Conservation (phyloP, 2,888 invertebrate species). For the Chydorus sphaericus region DNA sequence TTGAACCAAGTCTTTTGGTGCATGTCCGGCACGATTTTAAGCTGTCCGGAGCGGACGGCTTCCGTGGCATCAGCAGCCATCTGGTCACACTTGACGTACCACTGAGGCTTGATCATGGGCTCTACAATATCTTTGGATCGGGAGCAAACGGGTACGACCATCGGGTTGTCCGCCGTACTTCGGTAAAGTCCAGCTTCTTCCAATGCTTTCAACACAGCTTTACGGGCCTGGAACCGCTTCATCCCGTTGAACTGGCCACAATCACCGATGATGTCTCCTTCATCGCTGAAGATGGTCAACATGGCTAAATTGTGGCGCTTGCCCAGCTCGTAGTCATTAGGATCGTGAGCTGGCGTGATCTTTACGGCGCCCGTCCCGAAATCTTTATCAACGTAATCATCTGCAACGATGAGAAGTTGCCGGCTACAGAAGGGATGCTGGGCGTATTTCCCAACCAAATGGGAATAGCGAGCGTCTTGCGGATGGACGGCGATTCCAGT, state of each 20-base stretch:
- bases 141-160: conserved; percentile 92
- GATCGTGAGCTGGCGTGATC: conserved; percentile 96
- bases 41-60: conserved; percentile 58
- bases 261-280: conserved; percentile 66
- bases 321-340: conserved; percentile 90
- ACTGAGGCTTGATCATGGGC: conserved; percentile 88
- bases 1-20: conserved; percentile 87
- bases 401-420: conserved; percentile 71
- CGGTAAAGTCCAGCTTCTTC: conserved; percentile 55
- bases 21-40: conserved; percentile 78
- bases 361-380: conserved; percentile 99
- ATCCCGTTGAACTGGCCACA: conserved; percentile 66
- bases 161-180: conserved; percentile 74
- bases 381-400: conserved; percentile 83
- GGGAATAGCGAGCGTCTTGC: conserved; percentile 53
- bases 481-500: conserved; percentile 98
- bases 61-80: conserved; percentile 79
- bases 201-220: conserved; percentile 59
- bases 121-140: conserved; percentile 96
- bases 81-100: conserved; percentile 78
- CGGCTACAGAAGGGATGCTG: conserved; percentile 78
- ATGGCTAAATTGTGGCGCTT: conserved; percentile 72
- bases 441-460: conserved; percentile 64
- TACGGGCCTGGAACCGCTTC: conserved; percentile 80
- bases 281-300: conserved; percentile 78